Percentiles rank a stretch among this genome's conserved stretches.
phyloP scores from a whole-genome alignment of 2,113 vertebrate genomes.

The Scytalopus superciliaris region DNA sequence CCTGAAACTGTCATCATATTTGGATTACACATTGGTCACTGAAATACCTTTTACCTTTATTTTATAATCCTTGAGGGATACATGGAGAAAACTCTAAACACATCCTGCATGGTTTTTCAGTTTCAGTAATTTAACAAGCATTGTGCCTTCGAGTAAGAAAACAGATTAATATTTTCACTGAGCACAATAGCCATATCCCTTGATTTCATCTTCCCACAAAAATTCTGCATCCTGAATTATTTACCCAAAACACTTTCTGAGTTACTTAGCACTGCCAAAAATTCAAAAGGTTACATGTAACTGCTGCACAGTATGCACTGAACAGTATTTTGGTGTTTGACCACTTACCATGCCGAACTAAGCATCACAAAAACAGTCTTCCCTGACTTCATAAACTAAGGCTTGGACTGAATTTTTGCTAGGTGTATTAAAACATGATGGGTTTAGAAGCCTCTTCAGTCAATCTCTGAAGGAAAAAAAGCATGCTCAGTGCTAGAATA shows the following conservation, averaged over 20 bases:
- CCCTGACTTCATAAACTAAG: neutral
- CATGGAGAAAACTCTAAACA: neutral
- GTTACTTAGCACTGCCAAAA: neutral
- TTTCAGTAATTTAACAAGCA: neutral
- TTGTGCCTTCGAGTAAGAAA: neutral
- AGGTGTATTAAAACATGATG: neutral
- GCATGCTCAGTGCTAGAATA: neutral
- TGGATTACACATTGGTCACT: neutral
- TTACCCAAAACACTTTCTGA: neutral
- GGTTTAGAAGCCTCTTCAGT: neutral
- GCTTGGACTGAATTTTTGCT: neutral
- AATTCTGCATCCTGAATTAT: constrained; percentile 19
- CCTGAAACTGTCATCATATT: constrained; percentile 1
- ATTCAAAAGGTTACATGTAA: neutral
- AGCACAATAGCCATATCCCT: neutral
- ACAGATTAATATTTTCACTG: neutral
- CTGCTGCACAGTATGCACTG: neutral
- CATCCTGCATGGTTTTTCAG: neutral
- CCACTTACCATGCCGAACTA: neutral
- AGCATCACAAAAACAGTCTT: neutral
- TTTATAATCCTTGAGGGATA: neutral
- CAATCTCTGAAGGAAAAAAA: neutral
- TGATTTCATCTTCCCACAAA: constrained; percentile 30
- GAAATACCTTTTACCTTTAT: neutral
- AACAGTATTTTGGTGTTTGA: neutral